A percentile compares a stretch with the other conserved stretches of the same genome.
These are phyloP conservation scores for Drosophila barbarae DNA, from an alignment of 2,888 invertebrate genomes.

Conservation along the genomic window DNA sequence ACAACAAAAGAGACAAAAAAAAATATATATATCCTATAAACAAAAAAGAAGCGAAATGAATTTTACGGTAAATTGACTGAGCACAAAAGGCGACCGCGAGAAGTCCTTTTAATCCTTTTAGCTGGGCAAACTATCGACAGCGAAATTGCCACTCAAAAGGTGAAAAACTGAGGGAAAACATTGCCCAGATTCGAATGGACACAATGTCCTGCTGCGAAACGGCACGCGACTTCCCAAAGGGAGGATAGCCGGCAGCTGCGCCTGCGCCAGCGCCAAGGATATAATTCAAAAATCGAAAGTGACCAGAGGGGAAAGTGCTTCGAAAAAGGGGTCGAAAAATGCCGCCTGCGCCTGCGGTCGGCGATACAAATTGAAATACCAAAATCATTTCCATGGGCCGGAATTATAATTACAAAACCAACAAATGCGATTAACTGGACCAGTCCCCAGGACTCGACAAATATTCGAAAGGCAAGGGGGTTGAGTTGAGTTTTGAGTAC, in stretches of 20 bases:
- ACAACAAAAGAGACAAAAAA: constrained; percentile 34
- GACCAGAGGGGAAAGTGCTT: constrained; percentile 13
- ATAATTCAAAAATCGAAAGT: constrained; percentile 27
- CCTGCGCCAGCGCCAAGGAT: constrained; percentile 35
- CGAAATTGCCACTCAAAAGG: constrained; percentile 66
- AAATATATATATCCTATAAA: constrained; percentile 7
- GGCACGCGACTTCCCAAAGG: constrained; percentile 49
- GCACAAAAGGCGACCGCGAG: constrained; percentile 51
- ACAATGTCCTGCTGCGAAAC: constrained; percentile 54
- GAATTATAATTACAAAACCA: constrained; percentile 64
- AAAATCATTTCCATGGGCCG: constrained; percentile 58
- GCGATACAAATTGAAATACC: constrained; percentile 63
- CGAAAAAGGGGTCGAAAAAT: constrained; percentile 52
- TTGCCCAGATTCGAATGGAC: constrained; percentile 32
- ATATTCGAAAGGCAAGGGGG: constrained; percentile 5
- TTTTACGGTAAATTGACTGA: constrained; percentile 67
- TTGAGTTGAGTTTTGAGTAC: constrained; percentile 30
- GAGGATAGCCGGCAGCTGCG: constrained; percentile 55
- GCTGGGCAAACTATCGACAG: constrained; percentile 21
- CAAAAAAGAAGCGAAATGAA: constrained; percentile 25
- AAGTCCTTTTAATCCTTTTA: constrained; percentile 59
- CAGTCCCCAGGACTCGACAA: constrained; percentile 15
- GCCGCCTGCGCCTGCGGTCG: constrained; percentile 50
- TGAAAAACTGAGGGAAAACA: constrained; percentile 65
- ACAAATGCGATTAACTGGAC: constrained; percentile 67